Evolutionary conservation across 2,888 invertebrate species (phyloP).

Genomic region (Tipula vernalis): DNA sequence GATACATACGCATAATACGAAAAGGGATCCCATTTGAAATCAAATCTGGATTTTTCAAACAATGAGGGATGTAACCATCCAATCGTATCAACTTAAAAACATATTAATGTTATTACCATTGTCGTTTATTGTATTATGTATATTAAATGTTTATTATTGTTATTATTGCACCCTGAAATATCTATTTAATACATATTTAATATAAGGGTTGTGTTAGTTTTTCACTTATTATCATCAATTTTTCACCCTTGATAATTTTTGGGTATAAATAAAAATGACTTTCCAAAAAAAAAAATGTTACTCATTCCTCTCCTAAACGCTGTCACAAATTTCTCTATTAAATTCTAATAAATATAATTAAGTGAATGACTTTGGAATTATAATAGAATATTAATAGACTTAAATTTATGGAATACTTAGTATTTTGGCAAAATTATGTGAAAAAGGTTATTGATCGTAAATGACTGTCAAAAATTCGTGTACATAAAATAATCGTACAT

Average conservation of each 20-base stretch:
- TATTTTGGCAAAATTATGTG: not conserved
- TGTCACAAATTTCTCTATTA: constrained; percentile 4
- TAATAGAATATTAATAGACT: not conserved
- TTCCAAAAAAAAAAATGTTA: not conserved
- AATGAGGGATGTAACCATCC: not conserved
- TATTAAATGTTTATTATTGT: not conserved
- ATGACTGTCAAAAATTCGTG: not conserved
- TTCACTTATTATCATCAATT: not conserved
- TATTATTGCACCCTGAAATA: not conserved
- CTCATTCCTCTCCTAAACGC: not conserved
- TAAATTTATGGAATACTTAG: not conserved
- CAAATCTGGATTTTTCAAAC: not conserved
- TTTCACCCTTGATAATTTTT: not conserved
- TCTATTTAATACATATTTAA: not conserved
- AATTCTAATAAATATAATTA: constrained; percentile 4
- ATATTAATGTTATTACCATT: not conserved
- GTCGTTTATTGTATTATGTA: not conserved
- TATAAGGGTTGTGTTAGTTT: not conserved
- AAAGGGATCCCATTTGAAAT: not conserved
- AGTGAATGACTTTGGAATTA: not conserved
- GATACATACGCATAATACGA: not conserved
- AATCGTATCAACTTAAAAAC: not conserved
- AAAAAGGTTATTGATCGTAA: not conserved
- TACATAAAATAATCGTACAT: not conserved
- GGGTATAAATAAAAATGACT: not conserved